These are phyloP conservation scores for Cinclus mexicanus DNA, from an alignment of 2,113 vertebrate genomes.

Conservation along the genomic window DNA sequence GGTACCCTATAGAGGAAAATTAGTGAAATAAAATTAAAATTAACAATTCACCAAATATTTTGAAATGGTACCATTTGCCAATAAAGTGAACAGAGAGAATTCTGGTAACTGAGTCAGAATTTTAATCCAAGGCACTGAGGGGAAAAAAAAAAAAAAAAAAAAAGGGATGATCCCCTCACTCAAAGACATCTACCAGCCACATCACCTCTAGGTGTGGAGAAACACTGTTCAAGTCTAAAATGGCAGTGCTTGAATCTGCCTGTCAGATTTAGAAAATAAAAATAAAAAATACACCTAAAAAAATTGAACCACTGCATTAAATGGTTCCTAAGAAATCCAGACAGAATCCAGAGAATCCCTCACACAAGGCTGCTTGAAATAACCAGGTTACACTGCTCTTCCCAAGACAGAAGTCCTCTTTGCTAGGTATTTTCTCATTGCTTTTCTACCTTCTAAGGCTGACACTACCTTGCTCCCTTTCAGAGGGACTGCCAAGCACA, in stretches of 20 bases:
- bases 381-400: not conserved
- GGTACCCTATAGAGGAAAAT: not conserved
- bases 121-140: not conserved
- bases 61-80: not conserved
- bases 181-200: not conserved
- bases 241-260: not conserved
- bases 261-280: not conserved
- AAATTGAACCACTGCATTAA: not conserved
- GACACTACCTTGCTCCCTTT: not conserved
- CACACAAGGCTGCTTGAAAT: not conserved
- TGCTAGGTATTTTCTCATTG: not conserved
- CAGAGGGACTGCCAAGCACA: not conserved
- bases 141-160: not conserved
- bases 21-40: not conserved
- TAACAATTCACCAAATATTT: not conserved
- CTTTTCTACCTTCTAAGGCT: not conserved
- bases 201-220: not conserved
- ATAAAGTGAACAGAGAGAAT: not conserved
- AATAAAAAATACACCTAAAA: not conserved
- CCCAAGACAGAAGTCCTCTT: not conserved
- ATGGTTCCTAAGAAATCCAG: not conserved
- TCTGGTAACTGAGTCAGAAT: not conserved
- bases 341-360: not conserved
- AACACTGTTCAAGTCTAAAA: not conserved
- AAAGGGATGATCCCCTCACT: not conserved